Base-by-base conservation (phyloP, 1,140 invertebrate species). In the Lycorma delicatula region DNA sequence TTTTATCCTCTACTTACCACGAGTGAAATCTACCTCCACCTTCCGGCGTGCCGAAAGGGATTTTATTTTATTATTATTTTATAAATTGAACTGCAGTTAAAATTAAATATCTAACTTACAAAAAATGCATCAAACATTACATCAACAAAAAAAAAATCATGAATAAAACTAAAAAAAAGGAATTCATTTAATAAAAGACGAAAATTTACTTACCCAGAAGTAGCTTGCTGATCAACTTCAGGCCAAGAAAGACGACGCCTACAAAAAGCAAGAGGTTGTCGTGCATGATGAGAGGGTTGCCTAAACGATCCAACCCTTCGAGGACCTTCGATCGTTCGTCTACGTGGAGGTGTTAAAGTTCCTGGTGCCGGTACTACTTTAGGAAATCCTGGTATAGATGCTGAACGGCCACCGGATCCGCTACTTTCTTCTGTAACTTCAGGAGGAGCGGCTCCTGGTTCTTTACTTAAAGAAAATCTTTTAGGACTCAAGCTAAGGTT, bases 151-250 rank as follows among this genome's bases (percentile, higher is more conserved):
- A 6, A 38, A n/a, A 38, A 38, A 38, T 38, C 36, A 38, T 18
- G 12, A 38, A 18, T 38, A 12, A 12, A 13, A 18, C 36, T 13
- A 18, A 12, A n/a, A n/a, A 38, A 6, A 38, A 3, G 18, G 18
- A 3, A n/a, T 38, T 6, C 36, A 38, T 38, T 5, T 3, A n/a
- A n/a, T n/a, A n/a, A n/a, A n/a, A n/a, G n/a, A n/a, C n/a, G n/a
- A n/a, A n/a, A n/a, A n/a, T n/a, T 9, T 5, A 58, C 81, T 83
- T 74, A 87, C 86, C 85, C 84, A 1, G 85, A 87, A 56, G 84
- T 83, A 26, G 86, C 84, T 54, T 84, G 81, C 65, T 83, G 83
- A 67, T 89, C 85, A n/a, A 89, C 81, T 69, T 89, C 86, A 2
- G 85, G 86, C 86, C 85, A 89, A 3, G 85, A 87, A n/a, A 82